Base-by-base conservation (phyloP, 2,888 invertebrate species). In the Dasypolia templi region DNA sequence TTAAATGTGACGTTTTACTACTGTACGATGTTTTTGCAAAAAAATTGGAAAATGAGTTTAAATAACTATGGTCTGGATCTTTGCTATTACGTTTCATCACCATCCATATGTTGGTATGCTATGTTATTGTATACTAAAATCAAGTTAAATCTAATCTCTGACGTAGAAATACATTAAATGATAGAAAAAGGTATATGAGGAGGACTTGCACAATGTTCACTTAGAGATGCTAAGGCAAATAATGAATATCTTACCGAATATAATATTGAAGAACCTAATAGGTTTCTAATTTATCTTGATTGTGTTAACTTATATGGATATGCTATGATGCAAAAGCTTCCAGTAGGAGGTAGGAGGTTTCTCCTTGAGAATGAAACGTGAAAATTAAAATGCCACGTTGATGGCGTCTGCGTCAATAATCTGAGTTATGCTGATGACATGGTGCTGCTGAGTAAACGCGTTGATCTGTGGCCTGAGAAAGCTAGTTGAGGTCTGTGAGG, bases 71-170 rank as follows among this genome's bases (percentile, higher is more conserved):
- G 56, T 56, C 56, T 56, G 56, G 56, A 56, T 56, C 35, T 35
- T 56, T 56, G 56, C 56, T 56, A 56, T 56, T 56, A 35, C 56
- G 56, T 56, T 56, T 56, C 55, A 55, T 55, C 55, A 55, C 55
- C 55, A 29, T 55, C 53, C 53, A 26, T 53, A 26, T 26, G 53
- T 26, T 53, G 26, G 53, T 26, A 53, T 53, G 53, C 53, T 53
- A 53, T 53, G 39, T n/a, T n/a, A n/a, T n/a, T n/a, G n/a, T n/a
- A n/a, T n/a, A n/a, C n/a, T n/a, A n/a, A n/a, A n/a, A n/a, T 39
- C 39, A 39, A 39, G 39, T 39, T 39, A 39, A 11, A 39, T 39
- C 4, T 39, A 39, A 39, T 39, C 11, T 39, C 39, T 39, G 39
- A 39, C 39, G 39, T 39, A 39, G 39, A 39, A 39, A 39, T 26